Evolutionary conservation across 2,113 vertebrate genomes (phyloP), one percentile per base, ranked within the genome.

Genomic region (Percina caprodes): DNA sequence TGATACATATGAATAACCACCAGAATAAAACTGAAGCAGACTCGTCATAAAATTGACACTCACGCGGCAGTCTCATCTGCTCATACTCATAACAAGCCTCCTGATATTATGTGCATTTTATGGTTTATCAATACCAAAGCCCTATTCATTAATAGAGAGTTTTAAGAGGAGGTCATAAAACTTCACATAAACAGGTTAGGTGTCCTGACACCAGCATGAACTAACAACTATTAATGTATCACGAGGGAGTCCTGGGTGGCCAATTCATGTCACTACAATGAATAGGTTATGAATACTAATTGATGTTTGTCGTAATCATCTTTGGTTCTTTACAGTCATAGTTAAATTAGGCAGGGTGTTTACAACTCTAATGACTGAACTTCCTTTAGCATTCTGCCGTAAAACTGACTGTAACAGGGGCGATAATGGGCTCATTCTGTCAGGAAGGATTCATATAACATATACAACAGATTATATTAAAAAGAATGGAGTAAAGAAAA

Each of bases 261-360:
- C 77, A 42, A 45, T 90, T 78, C 66, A 61, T 24, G 89, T 80
- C 85, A 71, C 49, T 1, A 0, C 82, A 88, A 92, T 56, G 51
- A 86, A 89, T 71, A n/a, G 81, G 21, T 74, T 75, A 35, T 85
- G 88, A 89, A 90, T 84, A 82, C 82, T 82, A 74, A 88, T 80
- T 56, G 15, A 58, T 30, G 65, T 83, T 70, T 71, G 58, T 79
- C 19, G 13, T 86, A 55, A 81, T 79, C 59, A 74, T 79, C 45
- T 30, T 10, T 0, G 24, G 4, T 49, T 65, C 48, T 84, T 86
- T 77, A 83, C 72, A 42, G 46, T 81, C 63, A 4, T 2, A 11
- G 0, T 70, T 69, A 82, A 79, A 86, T 88, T 77, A 46, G 5
- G 24, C 26, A 6, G 69, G 45, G 48, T 70, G 67, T 83, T 84